Evolutionary conservation across 2,113 vertebrate species (phyloP).

Genomic region (Felis catus): DNA sequence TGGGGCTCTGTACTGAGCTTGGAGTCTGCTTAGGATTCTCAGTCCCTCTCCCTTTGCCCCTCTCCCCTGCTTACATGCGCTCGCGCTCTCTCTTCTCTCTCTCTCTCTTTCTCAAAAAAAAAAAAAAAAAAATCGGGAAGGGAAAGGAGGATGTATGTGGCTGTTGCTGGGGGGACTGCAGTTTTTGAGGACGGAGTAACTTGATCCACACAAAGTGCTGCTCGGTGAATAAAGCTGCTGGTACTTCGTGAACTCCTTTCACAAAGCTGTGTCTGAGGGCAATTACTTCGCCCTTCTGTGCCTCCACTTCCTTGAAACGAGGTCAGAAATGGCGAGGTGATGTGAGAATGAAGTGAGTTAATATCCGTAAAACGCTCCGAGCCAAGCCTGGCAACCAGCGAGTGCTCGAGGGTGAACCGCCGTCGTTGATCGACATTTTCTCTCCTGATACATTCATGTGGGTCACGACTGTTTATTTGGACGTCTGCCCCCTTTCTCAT

Average conservation of each 20-base stretch:
- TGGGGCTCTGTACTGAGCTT: too few relatives aligned
- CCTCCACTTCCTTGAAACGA: not conserved
- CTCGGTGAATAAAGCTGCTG: not conserved
- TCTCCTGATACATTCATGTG: not conserved
- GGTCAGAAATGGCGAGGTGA: not conserved
- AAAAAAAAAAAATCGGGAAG: not conserved
- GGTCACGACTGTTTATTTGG: constrained; percentile 18
- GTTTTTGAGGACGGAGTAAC: not conserved
- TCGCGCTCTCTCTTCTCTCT: too few relatives aligned
- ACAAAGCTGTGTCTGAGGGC: not conserved
- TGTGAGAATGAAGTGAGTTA: not conserved
- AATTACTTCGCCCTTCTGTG: not conserved
- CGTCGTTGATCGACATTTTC: not conserved
- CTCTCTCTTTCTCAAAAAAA: not conserved
- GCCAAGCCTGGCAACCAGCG: not conserved
- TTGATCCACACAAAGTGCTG: not conserved
- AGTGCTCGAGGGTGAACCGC: not conserved
- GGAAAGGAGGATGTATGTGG: not conserved
- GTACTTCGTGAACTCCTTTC: not conserved
- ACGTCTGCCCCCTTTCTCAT: constrained; percentile 1
- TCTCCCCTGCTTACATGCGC: too few relatives aligned
- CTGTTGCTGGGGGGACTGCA: not conserved
- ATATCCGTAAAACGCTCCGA: not conserved
- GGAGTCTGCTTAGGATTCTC: too few relatives aligned
- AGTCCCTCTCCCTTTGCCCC: too few relatives aligned